Conservation (phyloP, 2,888 invertebrate genomes). For the Leptinotarsa haldemani region DNA sequence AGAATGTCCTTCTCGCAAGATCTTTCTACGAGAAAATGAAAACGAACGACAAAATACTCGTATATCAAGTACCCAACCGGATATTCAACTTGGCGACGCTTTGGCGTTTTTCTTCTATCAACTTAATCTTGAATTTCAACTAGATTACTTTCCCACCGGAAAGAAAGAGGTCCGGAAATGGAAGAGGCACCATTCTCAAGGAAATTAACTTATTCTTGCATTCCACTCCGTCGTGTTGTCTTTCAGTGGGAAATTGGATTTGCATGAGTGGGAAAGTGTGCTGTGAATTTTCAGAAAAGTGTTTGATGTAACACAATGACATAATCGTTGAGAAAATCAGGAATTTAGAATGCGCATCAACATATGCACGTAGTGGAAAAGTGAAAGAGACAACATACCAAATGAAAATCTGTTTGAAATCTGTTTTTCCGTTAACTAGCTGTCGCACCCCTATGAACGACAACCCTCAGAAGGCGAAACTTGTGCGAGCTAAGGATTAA, state of each 20-base stretch:
- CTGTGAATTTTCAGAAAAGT: not conserved
- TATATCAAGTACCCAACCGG: slow-evolving; percentile 13
- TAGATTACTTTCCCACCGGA: slow-evolving; percentile 7
- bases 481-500: too few relatives aligned
- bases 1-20: not conserved
- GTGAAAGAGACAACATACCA: too few relatives aligned
- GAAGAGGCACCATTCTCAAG: not conserved
- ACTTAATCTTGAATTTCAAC: not conserved
- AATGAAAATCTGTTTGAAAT: too few relatives aligned
- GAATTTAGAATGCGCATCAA: too few relatives aligned
- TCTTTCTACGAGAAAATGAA: not conserved
- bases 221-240: not conserved
- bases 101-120: not conserved
- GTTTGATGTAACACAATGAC: not conserved
- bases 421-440: too few relatives aligned
- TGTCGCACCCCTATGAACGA: too few relatives aligned
- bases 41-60: not conserved
- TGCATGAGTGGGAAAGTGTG: not conserved
- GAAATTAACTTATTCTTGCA: slow-evolving; percentile 15
- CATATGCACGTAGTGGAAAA: too few relatives aligned
- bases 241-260: slow-evolving; percentile 15
- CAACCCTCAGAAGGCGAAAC: too few relatives aligned
- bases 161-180: slow-evolving; percentile 2
- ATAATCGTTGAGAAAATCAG: too few relatives aligned
- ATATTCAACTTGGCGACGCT: slow-evolving; percentile 8